Percentiles rank a stretch among this genome's conserved stretches.
phyloP scores from a whole-genome alignment of 1,140 invertebrate genomes.

The Paramacrobiotus metropolitanus region DNA sequence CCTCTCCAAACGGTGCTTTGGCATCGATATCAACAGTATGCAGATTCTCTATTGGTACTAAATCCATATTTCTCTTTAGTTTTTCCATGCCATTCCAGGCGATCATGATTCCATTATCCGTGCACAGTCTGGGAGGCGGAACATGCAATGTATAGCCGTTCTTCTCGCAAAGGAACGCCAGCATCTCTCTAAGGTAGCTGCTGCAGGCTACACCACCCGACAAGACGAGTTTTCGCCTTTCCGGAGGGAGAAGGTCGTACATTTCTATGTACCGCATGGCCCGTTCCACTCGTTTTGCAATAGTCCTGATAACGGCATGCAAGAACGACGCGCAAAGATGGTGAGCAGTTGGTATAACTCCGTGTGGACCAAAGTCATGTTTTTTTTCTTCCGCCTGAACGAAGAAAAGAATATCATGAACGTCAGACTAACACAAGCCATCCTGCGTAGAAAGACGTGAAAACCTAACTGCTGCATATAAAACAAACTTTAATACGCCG shows the following conservation, averaged over 20 bases:
- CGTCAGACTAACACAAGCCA: too few species aligned
- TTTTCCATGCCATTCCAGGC: slow-evolving; percentile 42
- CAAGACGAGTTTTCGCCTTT: slow-evolving; percentile 36
- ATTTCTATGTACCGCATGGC: slow-evolving; percentile 47
- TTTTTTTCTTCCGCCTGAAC: slow-evolving; percentile 33
- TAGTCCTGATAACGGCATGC: slow-evolving; percentile 42
- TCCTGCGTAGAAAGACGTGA: too few species aligned
- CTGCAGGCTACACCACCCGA: slow-evolving; percentile 92
- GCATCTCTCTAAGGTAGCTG: slow-evolving; percentile 41
- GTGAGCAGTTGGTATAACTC: slow-evolving; percentile 45
- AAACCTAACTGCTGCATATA: too few species aligned
- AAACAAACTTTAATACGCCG: too few species aligned
- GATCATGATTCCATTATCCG: slow-evolving; percentile 98
- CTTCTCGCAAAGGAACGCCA: slow-evolving; percentile 40
- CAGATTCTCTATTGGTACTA: background rate
- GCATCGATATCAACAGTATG: background rate
- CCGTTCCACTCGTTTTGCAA: slow-evolving; percentile 52
- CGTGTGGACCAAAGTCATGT: slow-evolving; percentile 33
- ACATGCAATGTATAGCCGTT: slow-evolving; percentile 38
- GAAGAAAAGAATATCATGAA: too few species aligned
- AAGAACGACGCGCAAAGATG: slow-evolving; percentile 70
- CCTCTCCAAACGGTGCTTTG: background rate
- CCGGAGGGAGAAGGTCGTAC: slow-evolving; percentile 30
- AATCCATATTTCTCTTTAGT: background rate
- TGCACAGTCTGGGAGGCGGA: slow-evolving; percentile 65